phyloP scores from a whole-genome alignment of 2,113 vertebrate genomes.

The Dasyprocta punctata region DNA sequence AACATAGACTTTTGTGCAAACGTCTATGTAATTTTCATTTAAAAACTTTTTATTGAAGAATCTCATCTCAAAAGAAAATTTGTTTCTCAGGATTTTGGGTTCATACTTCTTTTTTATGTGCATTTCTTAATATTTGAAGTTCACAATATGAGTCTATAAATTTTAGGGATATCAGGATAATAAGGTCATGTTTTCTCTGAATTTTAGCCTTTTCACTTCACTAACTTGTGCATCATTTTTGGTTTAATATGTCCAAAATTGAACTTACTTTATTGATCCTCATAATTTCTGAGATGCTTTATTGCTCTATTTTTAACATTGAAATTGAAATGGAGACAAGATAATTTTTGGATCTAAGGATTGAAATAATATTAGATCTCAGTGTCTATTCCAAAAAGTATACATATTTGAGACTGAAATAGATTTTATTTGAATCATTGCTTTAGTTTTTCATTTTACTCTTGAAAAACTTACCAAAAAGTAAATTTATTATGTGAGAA shows the following conservation, averaged over 20 bases:
- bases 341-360: background rate
- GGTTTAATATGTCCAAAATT: background rate
- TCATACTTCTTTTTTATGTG: slow-evolving; percentile 15
- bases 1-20: background rate
- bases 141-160: background rate
- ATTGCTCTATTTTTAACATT: background rate
- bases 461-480: background rate
- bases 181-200: background rate
- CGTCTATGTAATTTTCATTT: background rate
- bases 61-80: background rate
- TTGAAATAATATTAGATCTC: background rate
- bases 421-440: background rate
- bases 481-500: slow-evolving; percentile 4
- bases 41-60: background rate
- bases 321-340: background rate
- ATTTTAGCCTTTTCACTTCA: background rate
- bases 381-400: slow-evolving; percentile 38
- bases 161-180: background rate
- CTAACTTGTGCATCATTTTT: background rate
- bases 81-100: background rate
- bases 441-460: background rate
- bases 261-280: background rate
- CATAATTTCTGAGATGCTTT: background rate
- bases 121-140: background rate
- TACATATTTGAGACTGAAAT: background rate